phyloP scores from a whole-genome alignment of 2,888 invertebrate species.

The Parascotia fuliginaria region DNA sequence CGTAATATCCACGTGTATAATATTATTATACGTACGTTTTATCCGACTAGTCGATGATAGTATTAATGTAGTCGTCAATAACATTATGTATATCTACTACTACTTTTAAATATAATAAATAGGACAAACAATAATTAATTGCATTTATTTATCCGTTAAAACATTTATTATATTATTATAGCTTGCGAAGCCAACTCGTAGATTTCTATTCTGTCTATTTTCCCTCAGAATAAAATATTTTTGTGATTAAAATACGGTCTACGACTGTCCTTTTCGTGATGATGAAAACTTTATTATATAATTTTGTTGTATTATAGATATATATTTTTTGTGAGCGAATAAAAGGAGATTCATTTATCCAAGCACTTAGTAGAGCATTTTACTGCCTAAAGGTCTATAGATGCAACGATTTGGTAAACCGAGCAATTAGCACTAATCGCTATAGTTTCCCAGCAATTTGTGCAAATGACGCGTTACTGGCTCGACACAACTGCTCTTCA shows the following conservation, averaged over 20 bases:
- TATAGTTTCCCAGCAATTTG: slow-evolving; percentile 73
- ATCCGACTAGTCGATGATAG: slow-evolving; percentile 5
- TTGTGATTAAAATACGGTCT: not conserved
- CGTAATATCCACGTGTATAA: slow-evolving; percentile 10
- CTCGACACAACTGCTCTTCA: slow-evolving; percentile 57
- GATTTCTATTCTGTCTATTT: not conserved
- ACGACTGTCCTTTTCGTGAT: not conserved
- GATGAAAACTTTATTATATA: too few species aligned
- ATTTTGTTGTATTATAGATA: not conserved
- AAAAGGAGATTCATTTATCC: slow-evolving; percentile 20
- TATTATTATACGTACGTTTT: slow-evolving; percentile 5
- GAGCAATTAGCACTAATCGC: slow-evolving; percentile 75
- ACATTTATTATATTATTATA: slow-evolving; percentile 1
- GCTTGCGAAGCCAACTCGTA: not conserved
- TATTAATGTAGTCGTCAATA: slow-evolving; percentile 13
- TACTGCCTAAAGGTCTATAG: slow-evolving; percentile 43
- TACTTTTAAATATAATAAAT: slow-evolving; percentile 11
- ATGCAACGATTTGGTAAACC: slow-evolving; percentile 68
- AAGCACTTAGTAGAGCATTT: not conserved
- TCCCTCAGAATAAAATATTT: not conserved
- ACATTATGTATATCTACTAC: slow-evolving; percentile 9
- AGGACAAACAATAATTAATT: slow-evolving; percentile 9
- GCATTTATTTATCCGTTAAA: slow-evolving; percentile 1
- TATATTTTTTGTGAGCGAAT: not conserved
- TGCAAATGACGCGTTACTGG: slow-evolving; percentile 65